Conservation (phyloP, 1,140 invertebrate species). For the Mylabris phalerata region DNA sequence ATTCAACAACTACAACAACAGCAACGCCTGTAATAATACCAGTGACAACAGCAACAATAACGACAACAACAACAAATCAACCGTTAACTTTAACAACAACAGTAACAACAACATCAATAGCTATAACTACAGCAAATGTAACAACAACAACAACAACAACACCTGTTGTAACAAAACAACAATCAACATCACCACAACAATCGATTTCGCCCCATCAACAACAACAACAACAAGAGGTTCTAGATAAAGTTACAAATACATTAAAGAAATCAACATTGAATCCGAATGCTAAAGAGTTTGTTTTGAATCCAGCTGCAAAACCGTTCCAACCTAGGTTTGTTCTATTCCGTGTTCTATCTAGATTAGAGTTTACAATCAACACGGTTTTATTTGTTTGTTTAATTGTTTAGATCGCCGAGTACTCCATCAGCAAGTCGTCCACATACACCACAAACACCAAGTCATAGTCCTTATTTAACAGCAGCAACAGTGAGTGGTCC, state of each 20-base stretch:
- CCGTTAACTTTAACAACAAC: slow-evolving; percentile 15
- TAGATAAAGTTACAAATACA: slow-evolving; percentile 55
- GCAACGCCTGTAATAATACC: not conserved
- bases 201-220: slow-evolving; percentile 25
- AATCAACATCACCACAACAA: slow-evolving; percentile 28
- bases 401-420: slow-evolving; percentile 50
- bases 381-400: not conserved
- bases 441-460: slow-evolving; percentile 79
- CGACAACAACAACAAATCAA: slow-evolving; percentile 23
- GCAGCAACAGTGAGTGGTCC: slow-evolving; percentile 30
- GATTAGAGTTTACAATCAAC: no score
- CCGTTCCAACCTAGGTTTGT: slow-evolving; percentile 63
- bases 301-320: slow-evolving; percentile 74
- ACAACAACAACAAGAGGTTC: slow-evolving; percentile 30
- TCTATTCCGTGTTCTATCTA: not conserved
- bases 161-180: slow-evolving; percentile 22
- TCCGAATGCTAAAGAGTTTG: slow-evolving; percentile 83
- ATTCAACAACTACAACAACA: not conserved
- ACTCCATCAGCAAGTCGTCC: slow-evolving; percentile 64
- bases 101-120: slow-evolving; percentile 7
- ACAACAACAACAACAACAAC: slow-evolving; percentile 24
- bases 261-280: slow-evolving; percentile 75
- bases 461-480: slow-evolving; percentile 38
- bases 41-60: slow-evolving; percentile 9
- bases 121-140: slow-evolving; percentile 9